These are phyloP conservation scores for Ooceraea biroi DNA, from an alignment of 1,140 invertebrate species.

Conservation along the genomic window DNA sequence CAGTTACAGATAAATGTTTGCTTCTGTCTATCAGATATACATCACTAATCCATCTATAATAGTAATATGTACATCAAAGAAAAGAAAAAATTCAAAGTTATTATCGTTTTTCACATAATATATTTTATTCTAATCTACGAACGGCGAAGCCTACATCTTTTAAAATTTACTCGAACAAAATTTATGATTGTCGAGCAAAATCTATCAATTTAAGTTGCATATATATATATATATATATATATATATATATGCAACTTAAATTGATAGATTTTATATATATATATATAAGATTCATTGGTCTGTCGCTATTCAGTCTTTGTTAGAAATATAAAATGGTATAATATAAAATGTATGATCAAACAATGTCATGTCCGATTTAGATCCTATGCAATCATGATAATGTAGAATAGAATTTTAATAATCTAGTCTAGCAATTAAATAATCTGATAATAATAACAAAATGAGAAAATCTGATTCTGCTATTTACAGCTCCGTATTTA, in stretches of 20 bases:
- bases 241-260: too few species aligned
- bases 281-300: slow-evolving; percentile 72
- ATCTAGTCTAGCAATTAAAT: neutral
- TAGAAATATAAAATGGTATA: slow-evolving; percentile 73
- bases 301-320: slow-evolving; percentile 81
- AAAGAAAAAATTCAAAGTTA: neutral
- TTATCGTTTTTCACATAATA: neutral
- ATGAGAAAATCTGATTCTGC: neutral
- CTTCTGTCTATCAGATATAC: too few species aligned
- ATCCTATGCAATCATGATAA: slow-evolving; percentile 8
- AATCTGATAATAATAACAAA: slow-evolving; percentile 22
- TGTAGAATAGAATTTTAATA: slow-evolving; percentile 18
- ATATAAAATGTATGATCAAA: slow-evolving; percentile 53
- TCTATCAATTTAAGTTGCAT: slow-evolving; percentile 65
- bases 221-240: too few species aligned
- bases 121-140: slow-evolving; percentile 1
- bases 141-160: neutral
- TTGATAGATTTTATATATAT: too few species aligned
- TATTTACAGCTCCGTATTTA: slow-evolving; percentile 38
- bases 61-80: neutral
- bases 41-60: too few species aligned
- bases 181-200: slow-evolving; percentile 60
- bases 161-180: slow-evolving; percentile 27
- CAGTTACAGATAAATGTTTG: neutral
- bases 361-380: slow-evolving; percentile 59